Conservation (phyloP, 2,797 vertebrate genomes). For the Thripadectes ignobilis region DNA sequence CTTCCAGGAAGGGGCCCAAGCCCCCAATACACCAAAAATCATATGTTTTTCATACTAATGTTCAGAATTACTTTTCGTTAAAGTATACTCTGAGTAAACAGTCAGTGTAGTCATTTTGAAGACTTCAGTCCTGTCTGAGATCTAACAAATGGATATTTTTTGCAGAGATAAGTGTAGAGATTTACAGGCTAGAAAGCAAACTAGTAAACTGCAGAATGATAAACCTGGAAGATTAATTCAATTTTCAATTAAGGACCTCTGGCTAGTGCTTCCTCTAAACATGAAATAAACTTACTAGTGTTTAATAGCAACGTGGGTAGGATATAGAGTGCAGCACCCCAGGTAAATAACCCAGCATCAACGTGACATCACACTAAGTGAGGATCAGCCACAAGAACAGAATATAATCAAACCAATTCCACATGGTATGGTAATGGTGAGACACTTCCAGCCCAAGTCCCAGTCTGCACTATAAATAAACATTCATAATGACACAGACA, state of each 20-base stretch:
- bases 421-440: neutral
- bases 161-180: neutral
- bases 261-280: neutral
- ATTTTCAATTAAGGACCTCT: neutral
- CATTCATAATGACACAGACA: neutral
- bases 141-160: neutral
- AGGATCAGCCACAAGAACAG: neutral
- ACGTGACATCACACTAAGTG: neutral
- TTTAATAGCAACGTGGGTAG: neutral
- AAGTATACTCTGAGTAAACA: neutral
- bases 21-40: neutral
- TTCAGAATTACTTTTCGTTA: neutral
- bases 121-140: neutral
- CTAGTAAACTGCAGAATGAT: neutral
- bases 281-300: neutral
- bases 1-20: neutral
- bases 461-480: neutral
- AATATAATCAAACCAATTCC: neutral
- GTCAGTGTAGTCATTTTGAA: neutral
- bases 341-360: neutral
- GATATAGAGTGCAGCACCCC: neutral
- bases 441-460: neutral
- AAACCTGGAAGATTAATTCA: neutral
- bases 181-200: neutral
- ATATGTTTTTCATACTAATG: neutral